These are phyloP conservation scores for Chanos chanos DNA, from an alignment of 2,797 vertebrate species.

Conservation along the genomic window DNA sequence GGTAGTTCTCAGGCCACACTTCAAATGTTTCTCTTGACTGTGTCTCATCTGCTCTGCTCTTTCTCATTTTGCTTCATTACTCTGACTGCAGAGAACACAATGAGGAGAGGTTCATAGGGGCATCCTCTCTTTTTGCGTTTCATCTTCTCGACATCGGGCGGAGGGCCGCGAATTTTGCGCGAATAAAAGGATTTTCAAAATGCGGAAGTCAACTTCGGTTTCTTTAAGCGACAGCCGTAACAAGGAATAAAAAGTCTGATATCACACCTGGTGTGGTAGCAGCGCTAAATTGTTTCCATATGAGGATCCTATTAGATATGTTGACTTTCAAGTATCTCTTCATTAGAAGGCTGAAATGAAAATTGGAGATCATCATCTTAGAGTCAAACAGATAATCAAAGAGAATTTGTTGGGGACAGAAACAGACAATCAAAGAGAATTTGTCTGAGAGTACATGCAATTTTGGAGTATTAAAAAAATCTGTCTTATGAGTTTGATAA, in stretches of 20 bases:
- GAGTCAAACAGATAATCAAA: too few relatives aligned
- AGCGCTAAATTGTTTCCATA: constrained; percentile 18
- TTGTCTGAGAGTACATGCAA: too few relatives aligned
- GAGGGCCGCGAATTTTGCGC: constrained; percentile 21
- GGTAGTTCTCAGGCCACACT: constrained; percentile 51
- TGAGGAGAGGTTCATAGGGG: constrained; percentile 29
- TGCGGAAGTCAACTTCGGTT: constrained; percentile 22
- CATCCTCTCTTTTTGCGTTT: constrained; percentile 28
- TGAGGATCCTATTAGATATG: constrained; percentile 14
- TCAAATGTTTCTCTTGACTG: constrained; percentile 53
- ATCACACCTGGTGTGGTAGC: constrained; percentile 16
- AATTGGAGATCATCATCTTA: background rate
- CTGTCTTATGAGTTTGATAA: too few relatives aligned
- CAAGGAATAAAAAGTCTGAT: constrained; percentile 2
- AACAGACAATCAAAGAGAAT: too few relatives aligned
- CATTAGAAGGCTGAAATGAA: background rate
- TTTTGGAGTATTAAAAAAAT: too few relatives aligned
- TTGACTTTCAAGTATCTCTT: background rate
- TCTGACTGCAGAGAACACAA: constrained; percentile 31
- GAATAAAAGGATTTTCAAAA: constrained; percentile 22
- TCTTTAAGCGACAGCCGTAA: constrained; percentile 29
- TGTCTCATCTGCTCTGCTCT: constrained; percentile 29
- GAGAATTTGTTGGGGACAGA: too few relatives aligned
- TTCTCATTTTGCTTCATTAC: constrained; percentile 47
- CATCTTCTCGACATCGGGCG: constrained; percentile 35